Evolutionary conservation across 2,888 invertebrate genomes (phyloP).

Genomic region (Galerucella nymphaeae): DNA sequence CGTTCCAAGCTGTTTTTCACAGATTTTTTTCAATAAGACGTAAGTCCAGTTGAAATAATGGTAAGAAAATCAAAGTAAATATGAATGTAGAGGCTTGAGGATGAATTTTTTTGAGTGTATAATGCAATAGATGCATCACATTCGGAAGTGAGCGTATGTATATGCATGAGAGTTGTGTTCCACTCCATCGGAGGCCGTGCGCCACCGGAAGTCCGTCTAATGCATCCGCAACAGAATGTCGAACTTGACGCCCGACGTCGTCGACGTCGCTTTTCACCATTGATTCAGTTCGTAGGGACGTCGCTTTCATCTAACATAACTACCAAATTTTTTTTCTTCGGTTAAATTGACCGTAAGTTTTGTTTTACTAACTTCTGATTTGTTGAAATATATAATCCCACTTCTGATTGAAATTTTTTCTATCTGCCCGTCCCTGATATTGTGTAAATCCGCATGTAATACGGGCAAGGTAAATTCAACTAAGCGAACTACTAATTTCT

Average conservation of each 20-base stretch:
- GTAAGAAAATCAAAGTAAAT: not conserved
- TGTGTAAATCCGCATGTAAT: not conserved
- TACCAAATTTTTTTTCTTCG: constrained; percentile 3
- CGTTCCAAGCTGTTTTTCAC: too few relatives aligned
- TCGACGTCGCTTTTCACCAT: constrained; percentile 23
- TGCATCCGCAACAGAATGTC: constrained; percentile 67
- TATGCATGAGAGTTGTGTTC: constrained; percentile 65
- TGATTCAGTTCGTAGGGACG: constrained; percentile 26
- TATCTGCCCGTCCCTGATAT: too few relatives aligned
- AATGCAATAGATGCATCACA: constrained; percentile 46
- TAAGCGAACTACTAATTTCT: constrained; percentile 49
- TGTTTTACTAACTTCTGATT: not conserved
- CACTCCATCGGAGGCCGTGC: constrained; percentile 64
- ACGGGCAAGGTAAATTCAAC: constrained; percentile 28
- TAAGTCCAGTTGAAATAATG: too few relatives aligned
- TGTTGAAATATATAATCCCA: not conserved
- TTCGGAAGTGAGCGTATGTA: constrained; percentile 61
- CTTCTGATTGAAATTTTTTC: not conserved
- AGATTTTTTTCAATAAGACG: too few relatives aligned
- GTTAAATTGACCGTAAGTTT: constrained; percentile 23
- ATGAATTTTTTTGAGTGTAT: constrained; percentile 10
- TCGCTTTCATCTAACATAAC: constrained; percentile 8
- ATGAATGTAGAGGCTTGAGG: not conserved
- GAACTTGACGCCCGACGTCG: constrained; percentile 45
- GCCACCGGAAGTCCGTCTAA: constrained; percentile 72